Conservation (phyloP, 2,113 vertebrate genomes). For the Hepsetus odoe region DNA sequence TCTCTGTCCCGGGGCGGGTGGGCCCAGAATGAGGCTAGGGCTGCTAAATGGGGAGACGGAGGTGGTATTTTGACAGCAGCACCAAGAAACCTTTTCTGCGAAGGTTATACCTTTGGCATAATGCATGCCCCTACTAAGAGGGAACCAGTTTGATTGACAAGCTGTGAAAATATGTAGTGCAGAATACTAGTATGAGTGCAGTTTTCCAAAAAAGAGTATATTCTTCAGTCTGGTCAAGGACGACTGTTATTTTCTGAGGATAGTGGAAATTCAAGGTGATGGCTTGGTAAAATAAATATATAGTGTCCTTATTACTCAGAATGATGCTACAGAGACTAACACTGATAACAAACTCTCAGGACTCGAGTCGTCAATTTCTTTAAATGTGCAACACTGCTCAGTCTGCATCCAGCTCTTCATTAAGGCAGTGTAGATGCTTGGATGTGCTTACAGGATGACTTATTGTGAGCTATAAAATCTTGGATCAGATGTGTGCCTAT, state of each 20-base stretch:
- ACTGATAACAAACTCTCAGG: too few relatives aligned
- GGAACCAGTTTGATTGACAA: conserved; percentile 1
- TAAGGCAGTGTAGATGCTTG: too few relatives aligned
- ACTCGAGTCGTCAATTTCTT: too few relatives aligned
- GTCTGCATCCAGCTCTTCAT: too few relatives aligned
- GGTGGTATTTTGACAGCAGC: conserved; percentile 12
- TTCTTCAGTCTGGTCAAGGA: neutral
- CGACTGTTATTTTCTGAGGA: neutral
- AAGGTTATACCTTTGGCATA: conserved; percentile 6
- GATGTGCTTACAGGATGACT: too few relatives aligned
- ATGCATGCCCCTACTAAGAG: neutral
- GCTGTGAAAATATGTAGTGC: neutral
- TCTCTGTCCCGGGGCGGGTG: neutral
- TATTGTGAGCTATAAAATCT: too few relatives aligned
- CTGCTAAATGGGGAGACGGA: conserved; percentile 2
- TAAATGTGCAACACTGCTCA: too few relatives aligned
- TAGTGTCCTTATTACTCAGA: neutral
- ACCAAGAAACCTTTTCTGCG: conserved; percentile 10
- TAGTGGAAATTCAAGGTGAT: neutral
- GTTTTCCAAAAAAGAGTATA: neutral
- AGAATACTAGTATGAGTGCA: neutral
- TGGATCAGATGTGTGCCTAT: too few relatives aligned
- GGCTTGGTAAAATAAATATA: neutral
- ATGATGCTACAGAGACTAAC: too few relatives aligned
- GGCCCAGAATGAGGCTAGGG: neutral